These are phyloP conservation scores for Haliaeetus leucogaster DNA, from an alignment of 2,113 vertebrate genomes.

Conservation along the genomic window DNA sequence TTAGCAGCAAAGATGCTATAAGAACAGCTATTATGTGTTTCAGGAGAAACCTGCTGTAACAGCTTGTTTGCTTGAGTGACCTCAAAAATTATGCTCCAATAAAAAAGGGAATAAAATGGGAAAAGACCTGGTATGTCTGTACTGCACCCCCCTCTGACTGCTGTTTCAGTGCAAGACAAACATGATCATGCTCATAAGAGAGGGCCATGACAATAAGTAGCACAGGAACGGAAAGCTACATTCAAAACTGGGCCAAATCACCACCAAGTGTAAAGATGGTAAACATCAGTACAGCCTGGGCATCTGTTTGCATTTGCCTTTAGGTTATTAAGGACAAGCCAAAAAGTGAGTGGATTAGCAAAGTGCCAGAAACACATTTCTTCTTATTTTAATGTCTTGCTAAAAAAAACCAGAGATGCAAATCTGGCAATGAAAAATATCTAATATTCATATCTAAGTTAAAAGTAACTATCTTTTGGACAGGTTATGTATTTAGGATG, in stretches of 20 bases:
- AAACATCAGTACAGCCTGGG: background rate
- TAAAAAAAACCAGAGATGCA: background rate
- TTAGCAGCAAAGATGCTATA: background rate
- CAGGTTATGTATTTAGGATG: background rate
- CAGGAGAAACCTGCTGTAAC: background rate
- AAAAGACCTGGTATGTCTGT: background rate
- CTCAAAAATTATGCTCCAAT: background rate
- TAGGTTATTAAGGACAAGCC: no score
- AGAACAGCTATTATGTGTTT: background rate
- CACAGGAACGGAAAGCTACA: background rate
- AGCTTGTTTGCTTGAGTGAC: background rate
- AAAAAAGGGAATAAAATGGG: background rate
- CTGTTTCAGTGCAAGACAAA: background rate
- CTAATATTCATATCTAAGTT: background rate
- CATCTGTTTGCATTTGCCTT: background rate
- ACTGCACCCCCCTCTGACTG: background rate
- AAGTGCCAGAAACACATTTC: background rate
- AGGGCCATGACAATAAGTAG: no score
- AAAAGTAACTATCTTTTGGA: background rate
- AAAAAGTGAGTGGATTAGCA: background rate
- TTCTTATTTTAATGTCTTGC: background rate
- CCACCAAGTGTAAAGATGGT: background rate
- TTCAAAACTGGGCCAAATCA: background rate
- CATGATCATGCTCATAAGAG: accelerated
- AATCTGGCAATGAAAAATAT: background rate